Percentiles rank a stretch among this genome's conserved stretches.
phyloP scores from a whole-genome alignment of 2,113 vertebrate species.

The Archocentrus centrarchus region DNA sequence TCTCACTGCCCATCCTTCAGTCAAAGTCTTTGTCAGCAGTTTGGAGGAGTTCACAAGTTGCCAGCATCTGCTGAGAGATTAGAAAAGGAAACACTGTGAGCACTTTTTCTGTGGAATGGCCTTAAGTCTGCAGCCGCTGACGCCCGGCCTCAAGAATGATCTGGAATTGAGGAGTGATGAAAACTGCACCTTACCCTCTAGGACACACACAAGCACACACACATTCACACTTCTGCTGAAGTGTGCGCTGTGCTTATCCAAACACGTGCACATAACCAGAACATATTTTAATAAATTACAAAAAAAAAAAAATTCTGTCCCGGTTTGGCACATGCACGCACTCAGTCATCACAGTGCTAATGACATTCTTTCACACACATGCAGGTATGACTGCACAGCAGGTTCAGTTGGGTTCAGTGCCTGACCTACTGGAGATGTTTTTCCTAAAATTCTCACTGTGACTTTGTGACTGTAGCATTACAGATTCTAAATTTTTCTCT shows the following conservation, averaged over 20 bases:
- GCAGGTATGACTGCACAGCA: conserved; percentile 30
- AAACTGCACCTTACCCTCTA: conserved; percentile 36
- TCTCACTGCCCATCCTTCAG: conserved; percentile 12
- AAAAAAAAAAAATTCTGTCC: neutral
- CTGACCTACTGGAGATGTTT: neutral
- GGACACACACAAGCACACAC: conserved; percentile 10
- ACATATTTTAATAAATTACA: conserved; percentile 44
- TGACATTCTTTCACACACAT: conserved; percentile 65
- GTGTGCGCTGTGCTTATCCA: neutral
- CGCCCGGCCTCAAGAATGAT: conserved; percentile 48
- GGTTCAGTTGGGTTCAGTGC: conserved; percentile 43
- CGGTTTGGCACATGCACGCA: conserved; percentile 29
- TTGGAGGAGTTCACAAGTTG: neutral
- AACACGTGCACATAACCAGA: neutral
- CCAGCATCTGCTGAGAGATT: conserved; percentile 1
- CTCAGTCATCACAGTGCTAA: conserved; percentile 69
- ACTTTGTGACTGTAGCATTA: neutral
- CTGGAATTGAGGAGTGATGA: conserved; percentile 72
- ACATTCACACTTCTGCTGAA: conserved; percentile 30
- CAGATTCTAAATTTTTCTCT: neutral
- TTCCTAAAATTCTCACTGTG: neutral
- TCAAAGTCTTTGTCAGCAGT: conserved; percentile 15
- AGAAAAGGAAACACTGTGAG: conserved; percentile 37
- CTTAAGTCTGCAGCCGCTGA: conserved; percentile 40
- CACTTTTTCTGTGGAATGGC: conserved; percentile 21